Evolutionary conservation across 2,888 invertebrate genomes (phyloP).

Genomic region (Onchidella celtica): DNA sequence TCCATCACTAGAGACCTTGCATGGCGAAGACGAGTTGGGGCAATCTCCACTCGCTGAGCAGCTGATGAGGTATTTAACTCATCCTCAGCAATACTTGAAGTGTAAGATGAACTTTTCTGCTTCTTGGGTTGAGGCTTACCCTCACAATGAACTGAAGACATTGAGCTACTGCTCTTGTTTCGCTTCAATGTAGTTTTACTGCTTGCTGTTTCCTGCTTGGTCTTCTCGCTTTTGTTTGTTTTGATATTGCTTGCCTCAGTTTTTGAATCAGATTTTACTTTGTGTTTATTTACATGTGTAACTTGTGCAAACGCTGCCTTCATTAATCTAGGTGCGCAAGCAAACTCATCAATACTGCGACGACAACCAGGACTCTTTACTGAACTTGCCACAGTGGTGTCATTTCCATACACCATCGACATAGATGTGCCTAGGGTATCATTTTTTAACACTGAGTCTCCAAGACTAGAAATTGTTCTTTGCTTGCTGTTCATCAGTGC

Average conservation of each 20-base stretch:
- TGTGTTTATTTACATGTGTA: too few relatives aligned
- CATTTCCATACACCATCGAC: slow-evolving; percentile 38
- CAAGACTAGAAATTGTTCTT: background rate
- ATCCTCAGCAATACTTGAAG: background rate
- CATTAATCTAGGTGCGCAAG: background rate
- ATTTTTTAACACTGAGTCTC: slow-evolving; percentile 16
- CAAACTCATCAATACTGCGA: slow-evolving; percentile 41
- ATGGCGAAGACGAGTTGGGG: slow-evolving; percentile 27
- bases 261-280: background rate
- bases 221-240: background rate
- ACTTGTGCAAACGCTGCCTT: too few relatives aligned
- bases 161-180: background rate
- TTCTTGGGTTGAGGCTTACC: background rate
- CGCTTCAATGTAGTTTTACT: background rate
- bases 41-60: background rate
- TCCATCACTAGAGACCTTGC: slow-evolving; percentile 44
- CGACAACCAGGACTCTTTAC: background rate
- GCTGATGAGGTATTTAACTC: slow-evolving; percentile 6
- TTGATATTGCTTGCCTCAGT: background rate
- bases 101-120: background rate
- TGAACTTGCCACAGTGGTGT: background rate
- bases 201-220: background rate
- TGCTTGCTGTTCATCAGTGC: background rate
- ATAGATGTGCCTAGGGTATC: slow-evolving; percentile 32
- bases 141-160: background rate